Conservation (phyloP, 1,140 invertebrate genomes). For the Drosophila jambulina region DNA sequence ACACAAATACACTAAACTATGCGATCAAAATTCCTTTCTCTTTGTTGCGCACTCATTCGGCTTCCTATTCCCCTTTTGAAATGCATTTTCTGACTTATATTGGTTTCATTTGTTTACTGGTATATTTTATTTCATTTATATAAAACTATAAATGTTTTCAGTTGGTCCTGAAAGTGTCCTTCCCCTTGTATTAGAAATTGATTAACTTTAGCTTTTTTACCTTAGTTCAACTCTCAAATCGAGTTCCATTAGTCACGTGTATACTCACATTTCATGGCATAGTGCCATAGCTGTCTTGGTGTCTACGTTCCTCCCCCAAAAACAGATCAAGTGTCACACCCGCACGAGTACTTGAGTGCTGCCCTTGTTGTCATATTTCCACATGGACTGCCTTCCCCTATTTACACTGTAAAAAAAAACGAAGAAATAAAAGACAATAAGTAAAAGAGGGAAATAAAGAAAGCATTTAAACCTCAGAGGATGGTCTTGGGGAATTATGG, state of each 20-base stretch:
- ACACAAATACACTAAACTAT: slow-evolving; percentile 11
- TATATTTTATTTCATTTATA: background rate
- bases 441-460: no score
- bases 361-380: slow-evolving; percentile 26
- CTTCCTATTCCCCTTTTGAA: background rate
- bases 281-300: background rate
- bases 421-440: background rate
- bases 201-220: background rate
- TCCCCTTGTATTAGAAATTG: no score
- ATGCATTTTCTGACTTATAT: background rate
- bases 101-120: background rate
- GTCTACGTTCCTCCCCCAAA: background rate
- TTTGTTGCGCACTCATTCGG: slow-evolving; percentile 10
- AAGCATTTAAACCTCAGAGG: background rate
- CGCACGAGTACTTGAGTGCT: slow-evolving; percentile 6
- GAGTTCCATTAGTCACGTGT: background rate
- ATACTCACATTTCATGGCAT: background rate
- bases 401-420: background rate
- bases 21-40: slow-evolving; percentile 28
- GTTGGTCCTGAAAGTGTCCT: background rate
- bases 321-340: slow-evolving; percentile 14
- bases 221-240: background rate
- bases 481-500: background rate
- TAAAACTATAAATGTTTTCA: background rate
- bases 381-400: slow-evolving; percentile 25